Conservation (phyloP, 2,113 vertebrate genomes). For the Brachypteracias leptosomus region DNA sequence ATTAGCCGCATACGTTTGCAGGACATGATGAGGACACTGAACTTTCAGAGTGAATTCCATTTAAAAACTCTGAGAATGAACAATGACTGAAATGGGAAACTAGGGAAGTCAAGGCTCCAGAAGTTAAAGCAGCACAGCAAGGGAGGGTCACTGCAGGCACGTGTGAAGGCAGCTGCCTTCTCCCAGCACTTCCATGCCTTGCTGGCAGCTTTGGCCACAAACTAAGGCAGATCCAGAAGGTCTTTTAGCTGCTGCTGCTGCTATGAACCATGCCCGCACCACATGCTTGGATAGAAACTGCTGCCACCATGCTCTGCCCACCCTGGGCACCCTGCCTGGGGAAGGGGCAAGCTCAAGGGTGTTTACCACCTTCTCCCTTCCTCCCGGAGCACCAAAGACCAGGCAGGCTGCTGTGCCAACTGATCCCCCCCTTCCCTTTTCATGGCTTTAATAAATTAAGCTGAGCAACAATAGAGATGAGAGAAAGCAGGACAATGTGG, state of each 20-base stretch:
- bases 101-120: neutral
- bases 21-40: neutral
- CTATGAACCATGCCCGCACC: rapidly evolving
- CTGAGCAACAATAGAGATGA: conserved; percentile 60
- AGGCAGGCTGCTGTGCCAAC: neutral
- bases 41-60: neutral
- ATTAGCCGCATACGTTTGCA: rapidly evolving
- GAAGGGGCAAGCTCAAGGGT: neutral
- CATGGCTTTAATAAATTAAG: conserved; percentile 59
- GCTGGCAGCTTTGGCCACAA: neutral
- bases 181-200: neutral
- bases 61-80: neutral
- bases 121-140: neutral
- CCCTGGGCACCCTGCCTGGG: neutral
- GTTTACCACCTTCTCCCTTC: neutral
- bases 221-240: neutral
- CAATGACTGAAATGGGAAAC: neutral
- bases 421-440: neutral
- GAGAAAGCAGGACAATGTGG: conserved; percentile 66
- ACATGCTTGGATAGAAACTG: rapidly evolving
- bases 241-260: neutral
- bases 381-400: neutral
- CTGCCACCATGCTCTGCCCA: neutral
- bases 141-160: rapidly evolving
- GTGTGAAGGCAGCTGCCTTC: neutral